Base-by-base conservation (phyloP, 2,888 invertebrate species). In the Plagodis pulveraria region DNA sequence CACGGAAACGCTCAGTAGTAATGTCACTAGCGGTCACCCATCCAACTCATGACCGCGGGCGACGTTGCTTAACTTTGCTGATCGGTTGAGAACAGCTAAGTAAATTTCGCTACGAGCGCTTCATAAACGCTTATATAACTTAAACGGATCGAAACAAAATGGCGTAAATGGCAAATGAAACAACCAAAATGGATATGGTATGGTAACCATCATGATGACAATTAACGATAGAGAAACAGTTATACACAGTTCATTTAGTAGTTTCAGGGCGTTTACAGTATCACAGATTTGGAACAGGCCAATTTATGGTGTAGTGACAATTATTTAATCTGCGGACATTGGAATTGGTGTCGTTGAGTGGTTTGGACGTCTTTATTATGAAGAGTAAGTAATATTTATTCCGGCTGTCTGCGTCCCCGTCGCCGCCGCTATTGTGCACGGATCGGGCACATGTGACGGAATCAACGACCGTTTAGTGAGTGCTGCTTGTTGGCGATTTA, bases 401-500 rank as follows among this genome's bases (percentile, higher is more conserved):
- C 62, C 67, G 58, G 54, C 56, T 62, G 67, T 63, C 53, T 51
- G 56, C 62, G 59, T 66, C 61, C 47, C 56, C 62, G 59, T 66
- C 61, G 50, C 57, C 53, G 45, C 35, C 46, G 62, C 69, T 65
- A 73, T 71, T 73, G 72, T 76, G 68, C 63, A 43, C 58, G 63
- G 58, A 70, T 67, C 63, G 63, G 66, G 67, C 70, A 67, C 66
- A 72, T 71, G 70, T 73, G 75, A 74, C 70, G 67, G 73, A 80
- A 73, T 73, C 74, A 76, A 73, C 76, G 68, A 74, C 73, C 75
- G 74, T 76, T 74, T 72, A 75, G 76, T 72, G 74, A 77, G 79
- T 79, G 74, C 71, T 70, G 63, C 56, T 56, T 49, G 56, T 49
- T 41, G 41, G 47, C 68, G 63, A 76, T 78, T 76, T 78, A 79